Evolutionary conservation across 1,140 invertebrate species (phyloP).

Genomic region (Lerema accius): DNA sequence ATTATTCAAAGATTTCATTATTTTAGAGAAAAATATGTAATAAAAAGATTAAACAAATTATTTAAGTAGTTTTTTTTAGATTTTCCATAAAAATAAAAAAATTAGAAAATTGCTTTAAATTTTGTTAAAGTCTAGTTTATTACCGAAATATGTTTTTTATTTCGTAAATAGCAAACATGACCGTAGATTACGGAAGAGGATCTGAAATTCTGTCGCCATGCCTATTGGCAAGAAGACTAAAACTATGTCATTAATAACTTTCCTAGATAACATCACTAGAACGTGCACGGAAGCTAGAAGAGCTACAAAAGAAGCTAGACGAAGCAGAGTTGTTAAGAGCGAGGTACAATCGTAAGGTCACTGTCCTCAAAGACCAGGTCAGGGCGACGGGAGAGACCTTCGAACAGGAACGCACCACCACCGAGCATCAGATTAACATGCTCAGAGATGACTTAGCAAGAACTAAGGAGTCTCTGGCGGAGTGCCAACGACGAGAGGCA

Average conservation of each 20-base stretch:
- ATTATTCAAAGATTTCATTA: too few relatives aligned
- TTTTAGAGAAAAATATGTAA: too few relatives aligned
- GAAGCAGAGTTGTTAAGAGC: constrained; percentile 88
- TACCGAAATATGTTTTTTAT: too few relatives aligned
- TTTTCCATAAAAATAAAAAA: too few relatives aligned
- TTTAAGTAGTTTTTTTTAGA: too few relatives aligned
- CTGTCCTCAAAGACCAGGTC: constrained; percentile 86
- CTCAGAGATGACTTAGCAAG: constrained; percentile 88
- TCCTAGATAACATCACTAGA: constrained; percentile 90
- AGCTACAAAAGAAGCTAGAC: constrained; percentile 89
- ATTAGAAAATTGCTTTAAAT: too few relatives aligned
- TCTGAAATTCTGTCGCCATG: too few relatives aligned
- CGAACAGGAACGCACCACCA: constrained; percentile 87
- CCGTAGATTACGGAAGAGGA: too few relatives aligned
- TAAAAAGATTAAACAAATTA: too few relatives aligned
- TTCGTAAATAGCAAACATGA: too few relatives aligned
- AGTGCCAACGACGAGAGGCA: constrained; percentile 88
- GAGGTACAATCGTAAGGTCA: constrained; percentile 88
- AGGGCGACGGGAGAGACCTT: constrained; percentile 85
- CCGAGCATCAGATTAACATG: constrained; percentile 86
- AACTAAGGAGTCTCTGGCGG: constrained; percentile 87
- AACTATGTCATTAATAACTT: not conserved
- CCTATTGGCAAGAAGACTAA: too few relatives aligned
- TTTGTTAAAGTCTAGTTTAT: too few relatives aligned
- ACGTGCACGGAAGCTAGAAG: constrained; percentile 91